phyloP scores from a whole-genome alignment of 2,113 vertebrate species.

The Aptenodytes patagonicus region DNA sequence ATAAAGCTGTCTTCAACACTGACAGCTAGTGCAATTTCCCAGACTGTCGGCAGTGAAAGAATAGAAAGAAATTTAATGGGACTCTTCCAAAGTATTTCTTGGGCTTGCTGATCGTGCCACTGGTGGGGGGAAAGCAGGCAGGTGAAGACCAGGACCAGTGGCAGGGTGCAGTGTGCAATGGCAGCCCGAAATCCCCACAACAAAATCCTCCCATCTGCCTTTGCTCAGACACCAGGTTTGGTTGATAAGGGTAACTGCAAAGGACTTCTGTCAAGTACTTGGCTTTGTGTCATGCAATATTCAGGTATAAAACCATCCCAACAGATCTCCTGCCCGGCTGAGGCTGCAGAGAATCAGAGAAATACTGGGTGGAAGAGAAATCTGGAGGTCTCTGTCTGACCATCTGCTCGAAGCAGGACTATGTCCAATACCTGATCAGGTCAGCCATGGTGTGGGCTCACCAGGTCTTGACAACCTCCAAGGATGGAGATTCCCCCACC shows the following conservation, averaged over 20 bases:
- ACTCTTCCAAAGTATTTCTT: background rate
- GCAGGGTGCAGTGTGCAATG: background rate
- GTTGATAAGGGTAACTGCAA: background rate
- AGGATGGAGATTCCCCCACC: background rate
- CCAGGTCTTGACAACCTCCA: background rate
- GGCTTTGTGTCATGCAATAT: background rate
- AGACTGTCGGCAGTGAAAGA: background rate
- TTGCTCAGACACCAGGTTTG: background rate
- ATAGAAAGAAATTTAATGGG: background rate
- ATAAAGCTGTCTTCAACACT: background rate
- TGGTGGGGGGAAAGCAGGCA: background rate
- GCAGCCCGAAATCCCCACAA: background rate
- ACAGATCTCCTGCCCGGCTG: background rate
- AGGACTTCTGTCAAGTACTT: background rate
- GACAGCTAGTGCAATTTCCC: background rate
- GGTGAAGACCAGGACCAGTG: background rate
- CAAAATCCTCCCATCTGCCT: background rate
- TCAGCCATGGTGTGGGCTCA: background rate
- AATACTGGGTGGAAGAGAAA: background rate
- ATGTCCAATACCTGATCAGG: background rate
- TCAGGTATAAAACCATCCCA: background rate
- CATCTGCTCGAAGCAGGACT: background rate
- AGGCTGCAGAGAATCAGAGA: background rate
- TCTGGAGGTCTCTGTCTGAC: background rate
- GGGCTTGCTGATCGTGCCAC: background rate